phyloP scores from a whole-genome alignment of 1,140 invertebrate species.

The Plutomurus gul region DNA sequence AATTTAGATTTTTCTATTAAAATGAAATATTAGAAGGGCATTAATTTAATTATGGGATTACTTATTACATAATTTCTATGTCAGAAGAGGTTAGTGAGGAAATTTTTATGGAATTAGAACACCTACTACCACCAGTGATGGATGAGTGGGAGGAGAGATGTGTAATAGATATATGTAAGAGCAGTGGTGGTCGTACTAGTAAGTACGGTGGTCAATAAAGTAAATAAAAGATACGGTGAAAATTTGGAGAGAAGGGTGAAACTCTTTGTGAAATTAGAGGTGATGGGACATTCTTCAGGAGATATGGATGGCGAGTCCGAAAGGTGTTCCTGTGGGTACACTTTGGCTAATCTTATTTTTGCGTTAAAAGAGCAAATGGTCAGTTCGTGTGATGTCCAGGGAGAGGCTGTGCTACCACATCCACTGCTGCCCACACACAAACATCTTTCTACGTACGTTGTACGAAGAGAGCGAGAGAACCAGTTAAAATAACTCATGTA shows the following conservation, averaged over 20 bases:
- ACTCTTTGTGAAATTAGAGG: constrained; percentile 3
- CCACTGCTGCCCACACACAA: background rate
- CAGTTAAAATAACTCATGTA: no score
- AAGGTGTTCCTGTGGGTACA: constrained; percentile 1
- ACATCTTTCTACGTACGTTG: no score
- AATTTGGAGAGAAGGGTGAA: background rate
- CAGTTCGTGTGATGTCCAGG: background rate
- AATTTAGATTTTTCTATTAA: no score
- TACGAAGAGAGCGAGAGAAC: no score
- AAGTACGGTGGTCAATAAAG: constrained; percentile 18
- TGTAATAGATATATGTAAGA: background rate
- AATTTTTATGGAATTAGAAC: background rate
- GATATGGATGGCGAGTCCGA: constrained; percentile 11
- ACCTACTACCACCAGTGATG: background rate
- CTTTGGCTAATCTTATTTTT: constrained; percentile 28
- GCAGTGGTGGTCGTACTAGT: background rate
- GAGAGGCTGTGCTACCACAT: background rate
- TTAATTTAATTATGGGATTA: no score
- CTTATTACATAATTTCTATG: no score
- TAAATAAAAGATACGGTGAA: constrained; percentile 7
- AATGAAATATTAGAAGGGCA: no score
- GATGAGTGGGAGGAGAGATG: background rate
- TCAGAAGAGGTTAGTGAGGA: background rate
- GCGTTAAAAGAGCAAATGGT: constrained; percentile 18
- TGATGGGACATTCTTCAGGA: constrained; percentile 24